Percentiles rank a stretch among this genome's conserved stretches.
phyloP scores from a whole-genome alignment of 1,140 invertebrate species.

The Colletes latitarsis region DNA sequence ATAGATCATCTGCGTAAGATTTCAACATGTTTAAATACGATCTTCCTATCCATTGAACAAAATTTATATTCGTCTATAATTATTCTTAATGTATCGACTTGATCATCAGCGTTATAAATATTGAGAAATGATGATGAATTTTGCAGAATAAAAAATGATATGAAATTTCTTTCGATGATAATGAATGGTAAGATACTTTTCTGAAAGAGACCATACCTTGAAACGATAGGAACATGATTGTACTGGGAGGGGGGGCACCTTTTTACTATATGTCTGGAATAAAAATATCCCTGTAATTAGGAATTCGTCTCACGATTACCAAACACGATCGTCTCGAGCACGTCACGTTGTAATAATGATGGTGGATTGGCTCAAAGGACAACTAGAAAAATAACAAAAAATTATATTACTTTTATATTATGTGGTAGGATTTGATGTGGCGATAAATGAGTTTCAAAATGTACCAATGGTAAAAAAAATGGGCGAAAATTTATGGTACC shows the following conservation, averaged over 20 bases:
- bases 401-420: no score
- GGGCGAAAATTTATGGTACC: no score
- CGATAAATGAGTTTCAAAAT: no score
- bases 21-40: constrained; percentile 38
- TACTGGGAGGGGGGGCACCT: background rate
- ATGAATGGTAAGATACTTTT: no score
- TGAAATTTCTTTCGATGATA: background rate
- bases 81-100: background rate
- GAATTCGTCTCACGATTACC: constrained; percentile 6
- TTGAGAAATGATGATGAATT: background rate
- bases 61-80: background rate
- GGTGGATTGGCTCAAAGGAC: background rate
- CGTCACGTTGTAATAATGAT: no score
- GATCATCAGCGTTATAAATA: background rate
- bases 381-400: no score
- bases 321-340: background rate
- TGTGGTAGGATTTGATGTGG: no score
- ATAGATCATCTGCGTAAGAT: constrained; percentile 19
- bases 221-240: background rate
- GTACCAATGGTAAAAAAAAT: no score
- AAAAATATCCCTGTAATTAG: background rate
- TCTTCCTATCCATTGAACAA: background rate
- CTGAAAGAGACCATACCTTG: background rate
- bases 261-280: background rate
- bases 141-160: background rate